These are phyloP conservation scores for Anhinga rufa DNA, from an alignment of 2,113 vertebrate species.

Conservation along the genomic window DNA sequence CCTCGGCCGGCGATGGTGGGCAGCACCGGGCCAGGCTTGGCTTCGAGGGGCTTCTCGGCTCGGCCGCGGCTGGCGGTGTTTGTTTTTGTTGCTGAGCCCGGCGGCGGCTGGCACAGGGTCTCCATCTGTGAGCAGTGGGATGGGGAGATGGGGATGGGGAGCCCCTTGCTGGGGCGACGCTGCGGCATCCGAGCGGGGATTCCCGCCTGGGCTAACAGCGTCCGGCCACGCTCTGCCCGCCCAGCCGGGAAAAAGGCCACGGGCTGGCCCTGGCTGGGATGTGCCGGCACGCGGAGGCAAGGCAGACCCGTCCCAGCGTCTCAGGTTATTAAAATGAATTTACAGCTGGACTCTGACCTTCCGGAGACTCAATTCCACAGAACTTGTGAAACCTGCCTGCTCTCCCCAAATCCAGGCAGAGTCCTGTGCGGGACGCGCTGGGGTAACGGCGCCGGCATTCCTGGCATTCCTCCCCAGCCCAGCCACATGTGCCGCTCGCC, in stretches of 20 bases:
- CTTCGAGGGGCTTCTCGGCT: background rate
- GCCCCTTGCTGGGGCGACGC: background rate
- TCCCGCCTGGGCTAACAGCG: background rate
- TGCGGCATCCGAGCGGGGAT: background rate
- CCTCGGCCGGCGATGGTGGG: background rate
- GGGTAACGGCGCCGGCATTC: background rate
- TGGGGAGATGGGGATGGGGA: background rate
- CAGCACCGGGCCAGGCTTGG: background rate
- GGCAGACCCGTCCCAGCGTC: fast-evolving
- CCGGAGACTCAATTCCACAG: background rate
- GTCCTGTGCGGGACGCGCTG: background rate
- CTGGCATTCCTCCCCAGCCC: background rate
- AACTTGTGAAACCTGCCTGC: background rate
- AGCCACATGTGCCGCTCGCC: background rate
- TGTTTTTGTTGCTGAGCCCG: background rate
- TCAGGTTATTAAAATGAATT: background rate
- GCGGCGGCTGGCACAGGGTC: background rate
- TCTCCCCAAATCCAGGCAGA: background rate
- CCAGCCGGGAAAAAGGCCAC: fast-evolving
- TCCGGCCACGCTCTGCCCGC: background rate
- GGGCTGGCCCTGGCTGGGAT: background rate
- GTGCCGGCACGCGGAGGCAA: background rate
- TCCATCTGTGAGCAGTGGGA: background rate
- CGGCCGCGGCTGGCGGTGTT: background rate
- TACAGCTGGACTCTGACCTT: background rate